Conservation (phyloP, 2,888 invertebrate species). For the Stramonita haemastoma region DNA sequence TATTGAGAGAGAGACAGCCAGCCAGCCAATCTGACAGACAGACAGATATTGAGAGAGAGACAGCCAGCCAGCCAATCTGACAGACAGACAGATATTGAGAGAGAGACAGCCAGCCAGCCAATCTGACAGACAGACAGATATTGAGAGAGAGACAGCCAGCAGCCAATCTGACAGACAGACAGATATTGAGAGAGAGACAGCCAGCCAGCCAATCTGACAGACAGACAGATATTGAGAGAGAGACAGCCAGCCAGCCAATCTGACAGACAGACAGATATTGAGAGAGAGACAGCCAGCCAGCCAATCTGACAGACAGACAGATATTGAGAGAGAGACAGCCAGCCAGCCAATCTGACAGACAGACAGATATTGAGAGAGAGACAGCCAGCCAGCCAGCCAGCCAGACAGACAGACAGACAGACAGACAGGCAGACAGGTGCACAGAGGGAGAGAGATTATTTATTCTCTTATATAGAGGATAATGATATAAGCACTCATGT, state of each 20-base stretch:
- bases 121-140: background rate
- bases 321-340: background rate
- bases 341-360: background rate
- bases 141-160: background rate
- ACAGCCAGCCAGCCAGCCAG: background rate
- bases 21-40: background rate
- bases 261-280: background rate
- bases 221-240: background rate
- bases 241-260: background rate
- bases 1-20: background rate
- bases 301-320: background rate
- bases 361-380: background rate
- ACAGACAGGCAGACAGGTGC: background rate
- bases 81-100: background rate
- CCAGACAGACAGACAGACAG: background rate
- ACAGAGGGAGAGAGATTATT: background rate
- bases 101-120: background rate
- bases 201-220: background rate
- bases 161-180: background rate
- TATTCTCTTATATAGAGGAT: too few relatives aligned
- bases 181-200: too few relatives aligned
- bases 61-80: background rate
- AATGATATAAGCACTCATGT: too few relatives aligned
- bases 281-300: background rate
- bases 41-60: background rate